Percentiles rank a stretch among this genome's conserved stretches.
Conservation (phyloP, 2,888 invertebrate species). For the Ectemnius lituratus region DNA sequence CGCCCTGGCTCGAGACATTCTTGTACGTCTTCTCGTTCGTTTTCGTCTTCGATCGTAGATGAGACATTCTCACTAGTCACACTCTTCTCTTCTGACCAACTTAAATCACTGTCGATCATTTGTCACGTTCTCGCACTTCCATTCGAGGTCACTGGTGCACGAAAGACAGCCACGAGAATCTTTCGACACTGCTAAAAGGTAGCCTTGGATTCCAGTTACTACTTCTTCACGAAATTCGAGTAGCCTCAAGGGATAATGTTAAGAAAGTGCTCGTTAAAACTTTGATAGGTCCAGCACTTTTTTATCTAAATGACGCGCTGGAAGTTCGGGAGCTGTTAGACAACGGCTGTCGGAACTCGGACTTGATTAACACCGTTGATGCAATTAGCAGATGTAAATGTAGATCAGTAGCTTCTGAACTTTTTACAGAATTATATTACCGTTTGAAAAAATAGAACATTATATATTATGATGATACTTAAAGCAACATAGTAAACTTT, state of each 20-base stretch:
- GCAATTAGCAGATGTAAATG: too few species aligned
- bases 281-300: too few species aligned
- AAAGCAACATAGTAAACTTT: too few species aligned
- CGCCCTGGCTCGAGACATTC: slow-evolving; percentile 62
- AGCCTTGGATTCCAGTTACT: neutral
- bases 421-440: too few species aligned
- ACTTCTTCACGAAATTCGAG: neutral
- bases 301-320: too few species aligned
- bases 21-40: slow-evolving; percentile 45
- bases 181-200: neutral
- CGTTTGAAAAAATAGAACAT: too few species aligned
- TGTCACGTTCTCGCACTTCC: neutral
- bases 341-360: too few species aligned
- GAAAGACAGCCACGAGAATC: neutral
- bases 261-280: neutral
- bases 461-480: too few species aligned
- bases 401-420: too few species aligned
- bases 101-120: slow-evolving; percentile 7
- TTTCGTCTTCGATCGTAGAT: slow-evolving; percentile 47
- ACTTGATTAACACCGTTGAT: too few species aligned
- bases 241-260: neutral
- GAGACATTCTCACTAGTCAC: slow-evolving; percentile 54
- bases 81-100: slow-evolving; percentile 3
- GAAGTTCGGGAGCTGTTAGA: too few species aligned
- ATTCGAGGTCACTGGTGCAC: neutral